Percentiles rank a stretch among this genome's conserved stretches.
phyloP scores from a whole-genome alignment of 2,113 vertebrate genomes.

The Atherinomorus stipes region DNA sequence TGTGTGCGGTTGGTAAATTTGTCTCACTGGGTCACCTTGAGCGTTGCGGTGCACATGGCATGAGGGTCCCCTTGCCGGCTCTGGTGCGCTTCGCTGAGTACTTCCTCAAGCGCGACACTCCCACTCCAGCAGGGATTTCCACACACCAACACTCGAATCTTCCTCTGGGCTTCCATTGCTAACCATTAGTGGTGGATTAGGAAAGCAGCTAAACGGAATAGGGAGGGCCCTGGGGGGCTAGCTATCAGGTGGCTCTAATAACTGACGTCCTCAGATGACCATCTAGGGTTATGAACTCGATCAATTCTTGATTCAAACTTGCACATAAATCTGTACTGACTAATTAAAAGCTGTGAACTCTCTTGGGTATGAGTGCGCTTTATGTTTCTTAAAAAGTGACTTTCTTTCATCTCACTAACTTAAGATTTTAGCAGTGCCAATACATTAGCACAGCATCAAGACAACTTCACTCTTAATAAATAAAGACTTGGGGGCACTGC shows the following conservation, averaged over 20 bases:
- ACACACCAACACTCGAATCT: conserved; percentile 69
- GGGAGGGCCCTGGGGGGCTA: conserved; percentile 49
- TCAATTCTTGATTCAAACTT: conserved; percentile 28
- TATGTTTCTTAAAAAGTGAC: conserved; percentile 1
- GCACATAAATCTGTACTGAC: conserved; percentile 15
- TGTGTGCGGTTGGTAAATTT: conserved; percentile 46
- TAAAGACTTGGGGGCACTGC: too few species aligned
- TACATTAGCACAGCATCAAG: too few species aligned
- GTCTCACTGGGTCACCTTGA: conserved; percentile 82
- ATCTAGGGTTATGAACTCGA: conserved; percentile 23
- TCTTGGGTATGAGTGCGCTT: not conserved
- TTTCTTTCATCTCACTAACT: not conserved
- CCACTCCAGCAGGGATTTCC: conserved; percentile 83
- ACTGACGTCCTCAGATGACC: conserved; percentile 52
- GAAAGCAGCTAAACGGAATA: conserved; percentile 59
- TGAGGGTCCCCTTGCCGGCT: conserved; percentile 69
- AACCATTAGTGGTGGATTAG: conserved; percentile 85
- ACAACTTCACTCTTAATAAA: too few species aligned
- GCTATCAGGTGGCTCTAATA: conserved; percentile 72
- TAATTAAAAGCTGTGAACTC: not conserved
- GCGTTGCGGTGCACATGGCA: conserved; percentile 58
- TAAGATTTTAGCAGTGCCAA: too few species aligned
- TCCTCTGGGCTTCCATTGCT: conserved; percentile 79
- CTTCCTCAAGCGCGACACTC: conserved; percentile 82
- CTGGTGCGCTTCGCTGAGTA: conserved; percentile 82